Evolutionary conservation across 2,888 invertebrate species (phyloP).

Genomic region (Smittia sp.): DNA sequence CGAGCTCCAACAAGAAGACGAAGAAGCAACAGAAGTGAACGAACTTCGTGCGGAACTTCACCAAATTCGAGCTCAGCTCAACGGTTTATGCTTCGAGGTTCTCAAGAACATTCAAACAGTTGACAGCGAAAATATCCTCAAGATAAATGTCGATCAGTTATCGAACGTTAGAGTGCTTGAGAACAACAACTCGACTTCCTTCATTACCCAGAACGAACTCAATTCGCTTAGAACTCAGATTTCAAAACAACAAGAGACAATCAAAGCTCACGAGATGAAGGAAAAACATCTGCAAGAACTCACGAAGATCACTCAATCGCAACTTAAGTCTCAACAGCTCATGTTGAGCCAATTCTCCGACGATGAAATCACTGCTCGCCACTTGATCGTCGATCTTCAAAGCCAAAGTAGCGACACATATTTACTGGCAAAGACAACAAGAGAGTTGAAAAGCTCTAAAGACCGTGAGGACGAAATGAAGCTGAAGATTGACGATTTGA

Average conservation of each 20-base stretch:
- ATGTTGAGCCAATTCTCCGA: conserved; percentile 51
- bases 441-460: conserved; percentile 48
- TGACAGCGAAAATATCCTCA: conserved; percentile 17
- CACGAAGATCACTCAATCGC: conserved; percentile 27
- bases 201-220: conserved; percentile 49
- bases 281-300: conserved; percentile 38
- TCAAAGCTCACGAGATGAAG: conserved; percentile 44
- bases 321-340: conserved; percentile 50
- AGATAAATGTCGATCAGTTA: conserved; percentile 26
- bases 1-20: neutral
- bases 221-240: conserved; percentile 45
- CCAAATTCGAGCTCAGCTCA: conserved; percentile 42
- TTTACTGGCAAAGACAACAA: conserved; percentile 50
- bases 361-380: conserved; percentile 51
- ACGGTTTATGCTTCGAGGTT: conserved; percentile 47
- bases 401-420: conserved; percentile 51
- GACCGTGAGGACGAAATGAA: conserved; percentile 43
- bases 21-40: conserved; percentile 15
- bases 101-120: conserved; percentile 41
- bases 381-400: conserved; percentile 53
- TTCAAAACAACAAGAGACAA: conserved; percentile 44
- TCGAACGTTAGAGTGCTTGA: conserved; percentile 47
- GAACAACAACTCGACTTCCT: conserved; percentile 49
- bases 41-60: conserved; percentile 41
- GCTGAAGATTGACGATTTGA: conserved; percentile 44